These are phyloP conservation scores for Coregonus suidteri DNA, from an alignment of 2,797 vertebrate genomes.

Conservation along the genomic window DNA sequence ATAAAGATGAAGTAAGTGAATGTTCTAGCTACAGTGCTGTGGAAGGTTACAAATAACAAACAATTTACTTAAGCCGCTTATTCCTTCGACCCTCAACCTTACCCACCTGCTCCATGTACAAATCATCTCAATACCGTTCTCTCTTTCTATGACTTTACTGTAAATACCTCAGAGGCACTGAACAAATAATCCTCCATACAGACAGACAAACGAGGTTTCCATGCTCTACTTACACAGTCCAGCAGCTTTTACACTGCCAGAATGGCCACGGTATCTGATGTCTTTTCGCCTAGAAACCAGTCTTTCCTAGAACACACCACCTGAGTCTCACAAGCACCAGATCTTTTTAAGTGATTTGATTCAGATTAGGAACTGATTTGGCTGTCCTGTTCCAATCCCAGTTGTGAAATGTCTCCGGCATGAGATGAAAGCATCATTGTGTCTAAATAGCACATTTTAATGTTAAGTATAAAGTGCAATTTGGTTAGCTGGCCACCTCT, in stretches of 20 bases:
- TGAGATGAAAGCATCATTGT: conserved; percentile 26
- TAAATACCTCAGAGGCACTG: neutral
- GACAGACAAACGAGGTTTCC: neutral
- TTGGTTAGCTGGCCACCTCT: conserved; percentile 9
- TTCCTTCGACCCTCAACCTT: neutral
- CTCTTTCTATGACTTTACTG: neutral
- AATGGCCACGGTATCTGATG: neutral
- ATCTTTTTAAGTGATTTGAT: conserved; percentile 13
- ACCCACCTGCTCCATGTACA: neutral
- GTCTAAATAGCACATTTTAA: conserved; percentile 30
- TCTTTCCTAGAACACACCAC: neutral
- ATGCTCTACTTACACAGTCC: neutral
- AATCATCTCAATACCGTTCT: neutral
- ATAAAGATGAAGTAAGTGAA: conserved; percentile 94
- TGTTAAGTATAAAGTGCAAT: conserved; percentile 37
- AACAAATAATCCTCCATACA: neutral
- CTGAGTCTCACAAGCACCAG: conserved; percentile 7
- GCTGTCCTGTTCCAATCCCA: conserved; percentile 41
- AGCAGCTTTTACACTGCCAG: neutral
- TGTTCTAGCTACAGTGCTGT: neutral
- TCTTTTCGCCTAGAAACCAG: neutral
- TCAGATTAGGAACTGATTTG: conserved; percentile 14
- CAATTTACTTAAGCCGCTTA: neutral
- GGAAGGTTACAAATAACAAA: neutral
- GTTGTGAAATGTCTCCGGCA: conserved; percentile 14